Conservation (phyloP, 2,113 vertebrate species). For the Camelus bactrianus region DNA sequence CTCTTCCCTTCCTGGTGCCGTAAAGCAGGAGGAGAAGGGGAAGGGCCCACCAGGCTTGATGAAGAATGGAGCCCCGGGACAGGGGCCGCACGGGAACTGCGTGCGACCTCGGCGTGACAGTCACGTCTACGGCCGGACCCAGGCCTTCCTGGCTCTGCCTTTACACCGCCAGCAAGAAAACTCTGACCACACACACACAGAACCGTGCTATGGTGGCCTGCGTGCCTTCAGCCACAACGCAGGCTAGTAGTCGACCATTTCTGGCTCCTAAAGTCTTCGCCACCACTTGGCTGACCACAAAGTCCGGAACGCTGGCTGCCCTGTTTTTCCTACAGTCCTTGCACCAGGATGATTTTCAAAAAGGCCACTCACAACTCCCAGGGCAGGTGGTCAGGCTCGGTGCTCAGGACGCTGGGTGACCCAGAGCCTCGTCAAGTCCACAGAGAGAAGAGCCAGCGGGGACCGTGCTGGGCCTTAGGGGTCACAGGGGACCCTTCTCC, state of each 20-base stretch:
- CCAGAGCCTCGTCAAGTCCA: background rate
- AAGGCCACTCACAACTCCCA: background rate
- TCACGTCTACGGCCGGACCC: background rate
- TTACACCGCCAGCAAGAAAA: background rate
- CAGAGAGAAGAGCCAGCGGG: background rate
- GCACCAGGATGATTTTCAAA: background rate
- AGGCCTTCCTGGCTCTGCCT: background rate
- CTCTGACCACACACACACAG: background rate
- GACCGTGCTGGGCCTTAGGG: background rate
- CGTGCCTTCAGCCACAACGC: background rate
- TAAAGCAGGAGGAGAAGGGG: background rate
- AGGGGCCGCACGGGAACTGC: background rate
- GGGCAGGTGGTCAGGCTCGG: background rate
- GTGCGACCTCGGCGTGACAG: accelerated
- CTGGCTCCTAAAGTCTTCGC: no score
- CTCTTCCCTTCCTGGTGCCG: background rate
- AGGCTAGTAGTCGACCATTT: background rate
- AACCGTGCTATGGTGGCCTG: background rate
- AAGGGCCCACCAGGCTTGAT: accelerated
- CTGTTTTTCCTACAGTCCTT: background rate
- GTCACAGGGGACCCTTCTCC: background rate
- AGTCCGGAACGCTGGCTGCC: background rate
- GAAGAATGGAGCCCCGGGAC: no score
- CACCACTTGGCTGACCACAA: background rate
- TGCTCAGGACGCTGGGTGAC: background rate